A percentile compares a stretch with the other conserved stretches of the same genome.
Evolutionary conservation across 2,113 vertebrate species (phyloP).

Genomic region (Numenius arquata): DNA sequence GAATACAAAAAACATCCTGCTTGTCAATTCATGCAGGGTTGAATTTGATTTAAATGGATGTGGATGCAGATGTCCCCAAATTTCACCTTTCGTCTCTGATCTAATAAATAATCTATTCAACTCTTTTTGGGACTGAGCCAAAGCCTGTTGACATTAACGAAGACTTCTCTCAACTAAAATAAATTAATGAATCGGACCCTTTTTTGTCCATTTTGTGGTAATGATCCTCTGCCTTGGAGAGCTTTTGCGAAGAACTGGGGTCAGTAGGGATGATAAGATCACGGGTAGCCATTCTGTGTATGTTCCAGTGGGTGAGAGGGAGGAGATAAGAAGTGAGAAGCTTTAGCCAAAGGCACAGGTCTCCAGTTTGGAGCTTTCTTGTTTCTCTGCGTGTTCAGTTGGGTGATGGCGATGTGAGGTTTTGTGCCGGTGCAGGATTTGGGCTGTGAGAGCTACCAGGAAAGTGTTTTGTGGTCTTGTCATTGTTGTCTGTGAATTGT

Average conservation of each 20-base stretch:
- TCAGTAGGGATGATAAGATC: background rate
- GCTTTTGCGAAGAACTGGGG: background rate
- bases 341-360: background rate
- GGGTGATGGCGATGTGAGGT: accelerated
- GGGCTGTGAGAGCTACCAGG: background rate
- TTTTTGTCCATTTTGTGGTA: background rate
- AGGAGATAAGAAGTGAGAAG: accelerated
- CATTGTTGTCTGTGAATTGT: background rate
- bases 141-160: background rate
- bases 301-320: accelerated
- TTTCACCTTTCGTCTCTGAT: conserved; percentile 24
- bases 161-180: background rate
- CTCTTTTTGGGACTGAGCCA: background rate
- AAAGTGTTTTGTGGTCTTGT: background rate
- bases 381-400: background rate
- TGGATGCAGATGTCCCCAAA: conserved; percentile 15
- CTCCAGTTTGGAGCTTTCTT: background rate
- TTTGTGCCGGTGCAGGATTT: background rate
- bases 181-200: background rate
- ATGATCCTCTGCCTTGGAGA: background rate
- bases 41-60: background rate
- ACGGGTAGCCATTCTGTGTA: accelerated
- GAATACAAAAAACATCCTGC: background rate
- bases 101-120: background rate
- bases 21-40: background rate